Evolutionary conservation across 92 coral and sea anemone species (phyloP).

Genomic region (Palythoa caribaeorum): DNA sequence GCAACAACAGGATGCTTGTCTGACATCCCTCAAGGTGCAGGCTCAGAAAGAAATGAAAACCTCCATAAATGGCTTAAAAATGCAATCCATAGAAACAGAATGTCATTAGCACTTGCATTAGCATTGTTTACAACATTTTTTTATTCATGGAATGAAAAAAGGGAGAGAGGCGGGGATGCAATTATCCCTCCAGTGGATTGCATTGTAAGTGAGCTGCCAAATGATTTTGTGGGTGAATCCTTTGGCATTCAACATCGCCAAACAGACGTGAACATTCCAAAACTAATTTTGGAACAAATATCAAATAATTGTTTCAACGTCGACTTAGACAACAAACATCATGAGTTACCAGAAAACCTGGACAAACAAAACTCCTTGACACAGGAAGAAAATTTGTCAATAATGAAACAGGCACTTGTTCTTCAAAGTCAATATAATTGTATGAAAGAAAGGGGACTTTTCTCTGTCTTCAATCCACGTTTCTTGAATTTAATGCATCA

Average conservation of each 20-base stretch:
- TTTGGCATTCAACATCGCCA: neutral
- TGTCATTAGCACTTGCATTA: constrained; percentile 51
- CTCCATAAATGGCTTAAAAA: constrained; percentile 32
- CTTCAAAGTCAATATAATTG: constrained; percentile 30
- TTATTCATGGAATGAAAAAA: constrained; percentile 64
- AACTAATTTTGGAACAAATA: neutral
- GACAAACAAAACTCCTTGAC: neutral
- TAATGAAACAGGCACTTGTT: constrained; percentile 8
- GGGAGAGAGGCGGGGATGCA: constrained; percentile 18
- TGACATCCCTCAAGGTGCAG: constrained; percentile 57
- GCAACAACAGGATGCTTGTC: constrained; percentile 61
- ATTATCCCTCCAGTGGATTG: constrained; percentile 1
- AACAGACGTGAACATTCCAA: neutral
- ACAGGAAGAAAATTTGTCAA: constrained; percentile 17
- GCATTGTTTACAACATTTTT: constrained; percentile 53
- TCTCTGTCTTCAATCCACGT: constrained; percentile 16
- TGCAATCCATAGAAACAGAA: constrained; percentile 24
- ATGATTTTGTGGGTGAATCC: constrained; percentile 10
- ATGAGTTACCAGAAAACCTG: neutral
- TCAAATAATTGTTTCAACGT: neutral
- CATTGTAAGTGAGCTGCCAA: neutral
- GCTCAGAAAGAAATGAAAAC: constrained; percentile 61
- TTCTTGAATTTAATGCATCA: constrained; percentile 32
- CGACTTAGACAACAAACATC: neutral
- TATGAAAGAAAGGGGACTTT: constrained; percentile 4